Conservation (phyloP, 2,797 vertebrate species). For the Galaxias olidus region DNA sequence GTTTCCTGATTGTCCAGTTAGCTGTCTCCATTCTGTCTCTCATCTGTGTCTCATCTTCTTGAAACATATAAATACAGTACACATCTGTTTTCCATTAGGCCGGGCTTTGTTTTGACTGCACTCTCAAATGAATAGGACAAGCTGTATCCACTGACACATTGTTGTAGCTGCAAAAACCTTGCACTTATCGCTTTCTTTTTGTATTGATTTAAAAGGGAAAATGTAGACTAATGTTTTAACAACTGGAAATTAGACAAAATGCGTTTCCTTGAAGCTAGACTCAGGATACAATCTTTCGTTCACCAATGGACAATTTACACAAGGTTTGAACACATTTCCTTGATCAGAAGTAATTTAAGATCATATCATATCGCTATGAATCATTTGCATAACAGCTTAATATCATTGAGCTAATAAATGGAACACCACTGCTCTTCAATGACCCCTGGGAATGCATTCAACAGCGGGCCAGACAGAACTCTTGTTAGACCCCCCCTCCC, state of each 20-base stretch:
- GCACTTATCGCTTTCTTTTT: too few species aligned
- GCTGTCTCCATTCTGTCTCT: conserved; percentile 30
- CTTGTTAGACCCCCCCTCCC: not conserved
- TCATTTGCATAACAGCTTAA: not conserved
- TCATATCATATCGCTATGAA: not conserved
- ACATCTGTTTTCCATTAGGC: not conserved
- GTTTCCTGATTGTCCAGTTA: conserved; percentile 48
- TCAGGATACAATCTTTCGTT: too few species aligned
- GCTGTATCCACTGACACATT: not conserved
- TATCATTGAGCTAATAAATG: conserved; percentile 34
- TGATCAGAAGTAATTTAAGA: not conserved
- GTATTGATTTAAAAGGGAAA: too few species aligned
- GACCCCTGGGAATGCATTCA: conserved; percentile 47
- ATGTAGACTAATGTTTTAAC: too few species aligned
- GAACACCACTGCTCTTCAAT: conserved; percentile 27
- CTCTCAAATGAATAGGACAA: not conserved
- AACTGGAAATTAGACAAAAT: not conserved
- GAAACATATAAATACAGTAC: conserved; percentile 41
- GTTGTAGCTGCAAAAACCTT: not conserved
- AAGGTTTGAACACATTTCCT: not conserved
- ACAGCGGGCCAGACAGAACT: conserved; percentile 35
- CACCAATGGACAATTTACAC: too few species aligned
- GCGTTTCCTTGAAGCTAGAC: too few species aligned
- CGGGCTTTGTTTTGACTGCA: not conserved
- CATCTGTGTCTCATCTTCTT: conserved; percentile 55